Base-by-base conservation (phyloP, 1,140 invertebrate genomes). In the Melitaea cinxia region DNA sequence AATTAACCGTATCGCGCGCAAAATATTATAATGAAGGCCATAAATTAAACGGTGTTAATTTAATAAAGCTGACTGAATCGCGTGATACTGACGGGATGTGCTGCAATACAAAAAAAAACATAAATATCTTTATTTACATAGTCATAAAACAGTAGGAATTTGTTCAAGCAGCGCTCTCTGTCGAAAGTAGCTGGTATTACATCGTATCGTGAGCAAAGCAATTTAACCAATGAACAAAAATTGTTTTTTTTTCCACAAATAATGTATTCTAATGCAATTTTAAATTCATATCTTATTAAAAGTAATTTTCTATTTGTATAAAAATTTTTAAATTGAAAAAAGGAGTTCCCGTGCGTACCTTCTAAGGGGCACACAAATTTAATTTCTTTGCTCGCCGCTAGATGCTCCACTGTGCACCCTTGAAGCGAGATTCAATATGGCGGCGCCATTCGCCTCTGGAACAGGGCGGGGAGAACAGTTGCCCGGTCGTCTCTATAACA, bases 391-490 rank as follows among this genome's bases (percentile, higher is more conserved):
- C 35, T 70, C 39, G 42, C 77, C 84, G 78, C 74, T 83, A 89
- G 87, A 88, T 87, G 87, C 66, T 52, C 77, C 17, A 76, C 69
- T 74, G 77, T 63, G 70, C 77, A 30, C 45, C 66, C 26, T 64
- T 77, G 68, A 76, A 75, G 78, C 61, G 73, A 80, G 81, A 86
- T 82, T 81, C 88, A 91, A 91, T 88, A 91, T 91, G 88, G 88
- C 88, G 86, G 70, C 83, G 65, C 83, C 88, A 91, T 88, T 91
- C 88, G 86, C 75, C 80, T 83, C 78, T 83, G 76, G 84, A 88
- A 84, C 86, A 88, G 88, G 88, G 88, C 86, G 86, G 88, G 86
- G 88, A 89, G 86, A 74, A 82, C 88, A 89, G 86, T 91, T 77
- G 75, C 75, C 75, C 82, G 79, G 88, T 82, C 79, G 85, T 82